Evolutionary conservation across 2,113 vertebrate species (phyloP), one percentile per base, ranked within the genome.

Genomic region (Poeciliopsis occidentalis): DNA sequence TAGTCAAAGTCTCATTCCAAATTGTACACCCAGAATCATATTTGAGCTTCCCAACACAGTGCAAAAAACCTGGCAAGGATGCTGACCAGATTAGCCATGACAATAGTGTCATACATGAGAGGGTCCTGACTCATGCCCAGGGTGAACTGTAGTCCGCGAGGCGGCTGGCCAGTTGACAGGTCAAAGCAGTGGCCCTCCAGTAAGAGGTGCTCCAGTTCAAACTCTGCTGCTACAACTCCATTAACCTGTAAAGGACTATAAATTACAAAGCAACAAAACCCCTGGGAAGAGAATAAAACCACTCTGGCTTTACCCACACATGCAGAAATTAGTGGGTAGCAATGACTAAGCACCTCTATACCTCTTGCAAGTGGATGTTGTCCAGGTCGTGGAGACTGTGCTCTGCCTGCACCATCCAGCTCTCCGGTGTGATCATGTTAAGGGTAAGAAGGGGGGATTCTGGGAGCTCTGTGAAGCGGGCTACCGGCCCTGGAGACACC

Each of bases 161-260:
- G 97, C 73, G 98, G 96, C 61, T 97, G 96, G 32, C 96, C 96
- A 0, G 92, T 96, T 3, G 92, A 91, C 71, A 94, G 73, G 87
- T 99, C 97, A 83, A 97, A 97, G 87, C 98, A 99, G 61, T 99
- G 96, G 61, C 98, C 98, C 91, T 99, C 97, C 64, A 99, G 93
- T 29, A 99, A 88, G 1, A 99, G 93, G 80, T 98, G 94, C 80
- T 99, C 98, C 44, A 99, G 92, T 72, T 99, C 97, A 67, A 98
- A 99, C 77, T 98, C 96, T 54, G 97, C 97, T 26, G 62, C 64
- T 37, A 98, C 96, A 0, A 90, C 27, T 34, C 93, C 92, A 51
- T 94, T 95, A 71, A 96, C 88, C 98, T 99, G 81, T 1, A 66
- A 64, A 77, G 19, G 73, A 75, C 2, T 27, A 69, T n/a, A 82